Percentiles rank a stretch among this genome's conserved stretches.
These are phyloP conservation scores for Apis cerana DNA, from an alignment of 1,140 invertebrate species.

Conservation along the genomic window DNA sequence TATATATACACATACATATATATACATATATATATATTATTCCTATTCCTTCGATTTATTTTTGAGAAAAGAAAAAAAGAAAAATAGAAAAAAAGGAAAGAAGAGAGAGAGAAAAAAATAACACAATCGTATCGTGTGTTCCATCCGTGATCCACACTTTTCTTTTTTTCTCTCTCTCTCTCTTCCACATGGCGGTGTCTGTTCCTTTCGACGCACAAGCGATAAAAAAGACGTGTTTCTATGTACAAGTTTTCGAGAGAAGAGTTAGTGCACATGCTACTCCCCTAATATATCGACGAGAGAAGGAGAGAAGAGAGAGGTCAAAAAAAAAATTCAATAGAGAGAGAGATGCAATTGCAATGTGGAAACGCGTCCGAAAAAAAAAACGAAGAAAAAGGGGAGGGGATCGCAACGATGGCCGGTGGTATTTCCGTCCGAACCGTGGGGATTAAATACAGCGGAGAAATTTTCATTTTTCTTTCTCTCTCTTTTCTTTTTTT, in stretches of 20 bases:
- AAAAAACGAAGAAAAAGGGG: background rate
- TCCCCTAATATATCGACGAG: conserved; percentile 69
- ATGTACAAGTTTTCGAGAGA: conserved; percentile 74
- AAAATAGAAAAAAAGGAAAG: background rate
- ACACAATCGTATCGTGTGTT: background rate
- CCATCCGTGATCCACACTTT: background rate
- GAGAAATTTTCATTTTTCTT: background rate
- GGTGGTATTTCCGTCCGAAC: background rate
- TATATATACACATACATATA: conserved; percentile 4
- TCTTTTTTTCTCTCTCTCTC: no score
- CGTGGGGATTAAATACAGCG: background rate
- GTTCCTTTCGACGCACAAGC: conserved; percentile 76
- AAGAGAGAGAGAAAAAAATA: background rate
- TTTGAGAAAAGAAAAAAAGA: no score
- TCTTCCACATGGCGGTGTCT: background rate
- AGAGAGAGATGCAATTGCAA: conserved; percentile 48
- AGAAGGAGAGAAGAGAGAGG: conserved; percentile 4
- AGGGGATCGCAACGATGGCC: conserved; percentile 26
- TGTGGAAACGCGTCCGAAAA: conserved; percentile 22
- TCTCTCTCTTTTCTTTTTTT: background rate
- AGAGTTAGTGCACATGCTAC: conserved; percentile 80
- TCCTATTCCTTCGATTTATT: no score
- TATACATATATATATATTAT: background rate
- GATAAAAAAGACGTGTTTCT: conserved; percentile 74
- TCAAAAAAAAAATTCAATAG: conserved; percentile 32